phyloP scores from a whole-genome alignment of 2,888 invertebrate genomes.

The Cancer borealis region DNA sequence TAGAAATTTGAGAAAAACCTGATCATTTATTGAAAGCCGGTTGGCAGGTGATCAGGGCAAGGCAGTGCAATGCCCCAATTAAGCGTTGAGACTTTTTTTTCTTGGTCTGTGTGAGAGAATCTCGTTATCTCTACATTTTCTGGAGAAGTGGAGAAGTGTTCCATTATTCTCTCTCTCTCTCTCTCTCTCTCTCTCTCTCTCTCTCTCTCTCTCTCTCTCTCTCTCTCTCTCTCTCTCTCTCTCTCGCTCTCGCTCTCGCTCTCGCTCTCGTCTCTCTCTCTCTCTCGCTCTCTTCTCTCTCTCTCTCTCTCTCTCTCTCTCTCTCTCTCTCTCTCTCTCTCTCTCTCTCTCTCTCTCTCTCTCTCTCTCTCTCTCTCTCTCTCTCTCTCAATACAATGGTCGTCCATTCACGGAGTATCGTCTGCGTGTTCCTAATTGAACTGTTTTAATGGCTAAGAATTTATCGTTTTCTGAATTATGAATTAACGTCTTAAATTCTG shows the following conservation, averaged over 20 bases:
- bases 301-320: background rate
- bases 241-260: constrained; percentile 31
- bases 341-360: background rate
- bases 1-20: constrained; percentile 7
- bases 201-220: constrained; percentile 53
- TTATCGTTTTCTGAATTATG: constrained; percentile 18
- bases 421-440: background rate
- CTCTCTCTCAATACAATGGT: background rate
- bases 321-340: background rate
- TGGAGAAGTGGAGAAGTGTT: background rate
- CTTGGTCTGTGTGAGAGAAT: background rate
- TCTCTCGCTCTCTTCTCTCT: background rate
- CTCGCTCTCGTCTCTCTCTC: no score
- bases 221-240: constrained; percentile 56
- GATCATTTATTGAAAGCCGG: constrained; percentile 52
- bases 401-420: no score
- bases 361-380: background rate
- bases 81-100: background rate
- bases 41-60: constrained; percentile 48
- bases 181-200: constrained; percentile 30
- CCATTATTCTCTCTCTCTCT: background rate
- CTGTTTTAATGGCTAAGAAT: background rate
- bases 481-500: background rate
- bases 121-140: constrained; percentile 38
- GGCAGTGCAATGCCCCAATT: constrained; percentile 60